These are phyloP conservation scores for Paguma larvata DNA, from an alignment of 2,797 vertebrate species.

Conservation along the genomic window DNA sequence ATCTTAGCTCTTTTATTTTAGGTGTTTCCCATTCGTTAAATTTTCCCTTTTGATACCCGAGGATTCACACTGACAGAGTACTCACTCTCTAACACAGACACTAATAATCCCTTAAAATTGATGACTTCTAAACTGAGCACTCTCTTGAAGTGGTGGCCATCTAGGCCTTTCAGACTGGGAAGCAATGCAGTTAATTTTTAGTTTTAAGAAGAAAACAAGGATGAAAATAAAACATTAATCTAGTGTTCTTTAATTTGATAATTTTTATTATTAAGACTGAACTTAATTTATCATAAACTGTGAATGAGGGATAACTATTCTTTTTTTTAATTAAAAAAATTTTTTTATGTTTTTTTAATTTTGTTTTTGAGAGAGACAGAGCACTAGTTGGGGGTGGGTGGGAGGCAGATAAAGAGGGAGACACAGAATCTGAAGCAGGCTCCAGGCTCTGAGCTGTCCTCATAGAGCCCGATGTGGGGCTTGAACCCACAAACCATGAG, in stretches of 20 bases:
- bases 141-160: not conserved
- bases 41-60: conserved; percentile 34
- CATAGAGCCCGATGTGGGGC: no score
- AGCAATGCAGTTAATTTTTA: conserved; percentile 19
- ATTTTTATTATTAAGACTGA: conserved; percentile 21
- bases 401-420: no score
- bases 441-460: no score
- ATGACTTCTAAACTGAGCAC: not conserved
- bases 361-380: no score
- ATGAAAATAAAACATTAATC: conserved; percentile 25
- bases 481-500: no score
- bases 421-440: no score
- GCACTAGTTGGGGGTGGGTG: no score
- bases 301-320: conserved; percentile 15
- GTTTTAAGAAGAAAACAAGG: conserved; percentile 53
- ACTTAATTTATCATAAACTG: conserved; percentile 36
- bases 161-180: not conserved
- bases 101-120: not conserved
- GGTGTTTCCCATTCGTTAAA: conserved; percentile 37
- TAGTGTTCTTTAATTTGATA: not conserved
- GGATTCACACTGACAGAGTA: not conserved
- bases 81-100: not conserved
- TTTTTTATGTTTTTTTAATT: no score
- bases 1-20: conserved; percentile 29
- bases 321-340: not conserved